Evolutionary conservation across 2,797 vertebrate species (phyloP), one percentile per base, ranked within the genome.

Genomic region (Karalla daura): DNA sequence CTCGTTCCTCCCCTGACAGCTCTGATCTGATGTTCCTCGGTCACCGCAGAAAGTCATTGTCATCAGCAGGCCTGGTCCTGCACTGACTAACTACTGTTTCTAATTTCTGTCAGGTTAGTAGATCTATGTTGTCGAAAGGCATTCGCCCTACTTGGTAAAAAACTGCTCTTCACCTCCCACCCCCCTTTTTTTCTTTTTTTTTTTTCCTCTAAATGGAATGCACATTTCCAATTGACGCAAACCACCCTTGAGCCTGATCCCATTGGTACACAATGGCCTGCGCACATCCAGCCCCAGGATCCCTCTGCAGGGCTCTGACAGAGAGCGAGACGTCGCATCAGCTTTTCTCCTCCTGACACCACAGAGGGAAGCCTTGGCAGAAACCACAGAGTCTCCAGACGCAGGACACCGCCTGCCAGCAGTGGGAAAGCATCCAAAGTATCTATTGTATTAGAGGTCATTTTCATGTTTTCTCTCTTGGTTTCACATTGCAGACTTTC

Each of bases 171-270:
- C 40, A 17, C 27, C 46, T 44, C 32, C 37, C n/a, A n/a, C n/a
- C n/a, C n/a, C n/a, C n/a, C n/a, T n/a, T n/a, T n/a, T n/a, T n/a
- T n/a, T 30, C 28, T 30, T 30, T 10, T 30, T 17, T 18, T 21
- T 56, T 50, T 53, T 43, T 28, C 55, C 61, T 60, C 25, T 28
- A 49, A 85, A 78, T 77, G 76, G 75, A 86, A 86, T 84, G 70
- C 75, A 81, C 70, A 35, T 88, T 83, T 89, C 77, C 74, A 87
- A 44, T 79, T 83, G 80, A 79, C 62, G 74, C 63, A 85, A 66
- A 79, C 68, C 71, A 70, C 73, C 51, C 23, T 53, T 17, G 32
- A 73, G 56, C 76, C 35, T 43, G 49, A 63, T 76, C 70, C 74
- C 53, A 67, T 80, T 84, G 69, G 86, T 89, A 76, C 70, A 70